These are phyloP conservation scores for Guaruba guarouba DNA, from an alignment of 2,113 vertebrate genomes.

Conservation along the genomic window DNA sequence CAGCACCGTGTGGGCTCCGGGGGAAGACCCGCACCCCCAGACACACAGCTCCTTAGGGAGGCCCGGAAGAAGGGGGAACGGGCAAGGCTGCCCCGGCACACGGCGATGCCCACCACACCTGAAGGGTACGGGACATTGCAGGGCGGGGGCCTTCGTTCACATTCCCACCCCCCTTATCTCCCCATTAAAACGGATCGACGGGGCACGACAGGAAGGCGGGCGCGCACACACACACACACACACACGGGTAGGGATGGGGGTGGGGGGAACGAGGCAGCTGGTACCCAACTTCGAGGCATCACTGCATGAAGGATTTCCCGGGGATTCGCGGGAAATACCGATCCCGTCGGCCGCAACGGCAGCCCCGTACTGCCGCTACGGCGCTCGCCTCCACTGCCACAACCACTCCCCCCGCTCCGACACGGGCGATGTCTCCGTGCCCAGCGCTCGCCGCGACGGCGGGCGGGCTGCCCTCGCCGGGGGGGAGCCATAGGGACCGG, in stretches of 20 bases:
- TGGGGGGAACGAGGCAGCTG: background rate
- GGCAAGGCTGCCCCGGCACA: background rate
- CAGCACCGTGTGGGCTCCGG: background rate
- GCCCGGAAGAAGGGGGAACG: background rate
- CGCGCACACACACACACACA: background rate
- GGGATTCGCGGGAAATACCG: constrained; percentile 21
- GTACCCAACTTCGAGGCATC: background rate
- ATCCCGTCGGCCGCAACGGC: background rate
- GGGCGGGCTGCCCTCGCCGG: background rate
- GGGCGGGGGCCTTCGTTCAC: background rate
- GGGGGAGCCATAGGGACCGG: background rate
- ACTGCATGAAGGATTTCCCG: background rate
- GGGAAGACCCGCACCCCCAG: background rate
- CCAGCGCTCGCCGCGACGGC: background rate
- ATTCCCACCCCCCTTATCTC: background rate
- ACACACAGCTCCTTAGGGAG: background rate
- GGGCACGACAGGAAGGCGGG: background rate
- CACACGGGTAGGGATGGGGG: background rate
- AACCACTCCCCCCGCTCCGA: background rate
- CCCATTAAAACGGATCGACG: background rate
- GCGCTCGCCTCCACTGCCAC: background rate
- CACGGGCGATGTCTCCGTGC: background rate
- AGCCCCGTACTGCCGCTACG: background rate
- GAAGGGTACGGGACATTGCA: background rate
- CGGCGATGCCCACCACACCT: background rate